Evolutionary conservation across 2,888 invertebrate species (phyloP).

Genomic region (Macroteleia sp.): DNA sequence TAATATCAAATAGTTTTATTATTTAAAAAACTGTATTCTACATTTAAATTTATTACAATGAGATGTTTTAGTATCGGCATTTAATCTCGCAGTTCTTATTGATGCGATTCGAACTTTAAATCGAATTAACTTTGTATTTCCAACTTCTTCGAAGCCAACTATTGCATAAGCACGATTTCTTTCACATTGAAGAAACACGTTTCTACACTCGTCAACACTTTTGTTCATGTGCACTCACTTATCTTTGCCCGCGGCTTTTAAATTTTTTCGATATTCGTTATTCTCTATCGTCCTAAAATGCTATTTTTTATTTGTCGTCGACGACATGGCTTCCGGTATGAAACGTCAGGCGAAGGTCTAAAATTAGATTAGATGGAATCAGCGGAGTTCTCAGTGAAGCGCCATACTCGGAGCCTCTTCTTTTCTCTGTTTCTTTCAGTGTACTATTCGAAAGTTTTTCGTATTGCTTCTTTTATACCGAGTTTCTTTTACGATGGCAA

Average conservation of each 20-base stretch:
- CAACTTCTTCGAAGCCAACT: constrained; percentile 65
- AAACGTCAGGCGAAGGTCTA: constrained; percentile 68
- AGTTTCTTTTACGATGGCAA: constrained; percentile 42
- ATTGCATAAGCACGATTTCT: constrained; percentile 16
- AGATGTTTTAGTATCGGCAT: too few relatives aligned
- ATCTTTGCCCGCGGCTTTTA: constrained; percentile 38
- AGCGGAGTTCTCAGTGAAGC: constrained; percentile 61
- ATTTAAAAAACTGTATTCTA: too few relatives aligned
- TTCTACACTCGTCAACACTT: constrained; percentile 37
- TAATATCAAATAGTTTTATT: too few relatives aligned
- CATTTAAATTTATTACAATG: too few relatives aligned
- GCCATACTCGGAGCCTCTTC: constrained; percentile 16
- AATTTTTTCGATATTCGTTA: constrained; percentile 47
- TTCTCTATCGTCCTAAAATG: constrained; percentile 46
- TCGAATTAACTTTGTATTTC: constrained; percentile 78
- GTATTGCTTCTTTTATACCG: constrained; percentile 51
- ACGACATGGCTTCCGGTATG: constrained; percentile 65
- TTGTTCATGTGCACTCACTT: background rate
- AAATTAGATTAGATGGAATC: constrained; percentile 75
- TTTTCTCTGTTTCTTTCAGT: constrained; percentile 18
- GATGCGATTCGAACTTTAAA: constrained; percentile 65
- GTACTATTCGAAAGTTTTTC: constrained; percentile 46
- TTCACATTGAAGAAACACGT: constrained; percentile 43
- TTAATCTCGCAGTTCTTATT: too few relatives aligned
- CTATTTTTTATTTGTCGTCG: constrained; percentile 58